Base-by-base conservation (phyloP, 2,797 vertebrate species). In the Halcyon leucocephala region DNA sequence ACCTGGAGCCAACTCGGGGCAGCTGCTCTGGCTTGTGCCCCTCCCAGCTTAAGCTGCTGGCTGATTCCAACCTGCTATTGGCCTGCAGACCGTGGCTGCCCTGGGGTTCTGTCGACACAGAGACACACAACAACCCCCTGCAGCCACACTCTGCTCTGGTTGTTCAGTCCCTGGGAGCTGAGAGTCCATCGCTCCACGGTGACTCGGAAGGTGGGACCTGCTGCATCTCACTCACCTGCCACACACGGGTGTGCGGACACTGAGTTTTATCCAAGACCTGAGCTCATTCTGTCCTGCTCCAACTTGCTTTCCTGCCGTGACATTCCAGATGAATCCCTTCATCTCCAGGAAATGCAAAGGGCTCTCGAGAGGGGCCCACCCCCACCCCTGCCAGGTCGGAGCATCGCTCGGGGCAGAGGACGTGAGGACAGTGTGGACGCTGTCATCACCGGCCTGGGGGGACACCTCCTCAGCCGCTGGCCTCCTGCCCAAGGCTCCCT, bases 401-500 rank as follows among this genome's bases (percentile, higher is more conserved):
- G 72, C 35, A 4, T 0, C 7, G 33, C 91, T 39, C 11, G 2
- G 35, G 72, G 83, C 52, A 6, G 69, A 46, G 74, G 89, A 61
- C 2, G 0, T 0, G 9, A 31, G 86, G 84, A 58, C 85, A 71
- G 58, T 0, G 9, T 0, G 48, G 81, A 24, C 22, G 4, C 37
- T 41, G 87, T 20, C 26, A 2, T 12, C 1, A 10, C 71, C 8
- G 2, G 93, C 94, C 83, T 2, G 41, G 31, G 93, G 91, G 71
- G 60, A 96, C 84, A 69, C 85, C 78, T 82, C 87, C 62, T 12
- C 44, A 4, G 90, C 82, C 69, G 3, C 90, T 60, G 90, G 93
- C 88, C 80, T 86, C 25, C 42, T 64, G 95, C 90, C 86, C 76
- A 22, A n/a, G 94, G 95, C 88, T 94, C 77, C 92, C 86, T 88